Evolutionary conservation across 2,113 vertebrate species (phyloP), one percentile per base, ranked within the genome.

Genomic region (Poecile atricapillus): DNA sequence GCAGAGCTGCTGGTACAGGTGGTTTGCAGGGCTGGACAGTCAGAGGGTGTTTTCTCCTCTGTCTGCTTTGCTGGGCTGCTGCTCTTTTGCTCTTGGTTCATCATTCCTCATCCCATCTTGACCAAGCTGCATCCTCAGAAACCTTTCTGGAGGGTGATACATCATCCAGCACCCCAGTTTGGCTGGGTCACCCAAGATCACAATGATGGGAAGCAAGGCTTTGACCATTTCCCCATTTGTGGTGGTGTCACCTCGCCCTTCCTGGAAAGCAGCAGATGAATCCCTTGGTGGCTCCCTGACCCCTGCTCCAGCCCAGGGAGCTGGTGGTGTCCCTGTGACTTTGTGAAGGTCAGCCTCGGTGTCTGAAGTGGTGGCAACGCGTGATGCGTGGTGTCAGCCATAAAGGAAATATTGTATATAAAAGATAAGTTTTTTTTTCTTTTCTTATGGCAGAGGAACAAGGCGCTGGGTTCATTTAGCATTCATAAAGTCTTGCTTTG

Each of bases 401-500:
- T 87, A 96, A 95, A 98, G 97, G 97, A 96, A 97, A 97, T 87
- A 77, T 49, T 97, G 95, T 97, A 83, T 98, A 96, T 97, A 85
- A 98, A 98, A 97, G 98, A 90, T 90, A 89, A 84, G 67, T 90
- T 89, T 60, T 59, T 70, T n/a, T 30, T 50, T 19, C 77, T 94
- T 97, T 98, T 98, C 95, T 97, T 95, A 89, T 98, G 96, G 92
- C 73, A 83, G 92, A 95, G 97, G 95, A 97, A 91, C 80, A 92
- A 92, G 94, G 96, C 96, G 2, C 93, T 2, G 91, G 52, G 96
- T 98, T 98, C 98, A 98, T 98, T 98, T 97, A 60, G 97, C 97
- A 98, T 98, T 98, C 98, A 98, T 96, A 97, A 97, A 98, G 97
- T 97, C 96, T 97, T 95, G 96, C 97, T 96, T 96, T 97, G 97